Evolutionary conservation across 1,140 invertebrate genomes (phyloP).

Genomic region (Cylas formicarius): DNA sequence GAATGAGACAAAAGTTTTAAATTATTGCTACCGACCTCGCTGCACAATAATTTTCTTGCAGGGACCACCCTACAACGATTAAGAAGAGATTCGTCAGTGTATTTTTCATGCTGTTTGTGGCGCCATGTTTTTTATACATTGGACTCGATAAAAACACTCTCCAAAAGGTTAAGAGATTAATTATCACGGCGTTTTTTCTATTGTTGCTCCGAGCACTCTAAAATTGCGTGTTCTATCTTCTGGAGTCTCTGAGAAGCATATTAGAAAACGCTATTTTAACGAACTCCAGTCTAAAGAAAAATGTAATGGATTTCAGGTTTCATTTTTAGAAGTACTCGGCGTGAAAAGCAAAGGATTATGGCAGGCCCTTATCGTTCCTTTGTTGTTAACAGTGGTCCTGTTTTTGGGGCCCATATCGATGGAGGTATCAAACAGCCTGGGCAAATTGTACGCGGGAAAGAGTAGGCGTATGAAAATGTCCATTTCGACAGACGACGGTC

Average conservation of each 20-base stretch:
- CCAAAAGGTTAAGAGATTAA: constrained; percentile 50
- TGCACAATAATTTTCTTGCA: constrained; percentile 43
- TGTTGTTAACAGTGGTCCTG: constrained; percentile 74
- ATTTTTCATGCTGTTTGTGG: constrained; percentile 68
- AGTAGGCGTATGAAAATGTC: constrained; percentile 16
- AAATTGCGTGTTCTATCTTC: too few relatives aligned
- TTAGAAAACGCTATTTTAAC: too few relatives aligned
- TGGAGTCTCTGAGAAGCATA: too few relatives aligned
- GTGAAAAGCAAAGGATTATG: constrained; percentile 65
- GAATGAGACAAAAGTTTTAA: too few relatives aligned
- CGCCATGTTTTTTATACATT: constrained; percentile 67
- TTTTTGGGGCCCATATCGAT: constrained; percentile 77
- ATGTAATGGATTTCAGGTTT: constrained; percentile 44
- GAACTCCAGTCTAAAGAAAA: not conserved
- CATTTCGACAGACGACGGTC: constrained; percentile 1
- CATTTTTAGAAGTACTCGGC: constrained; percentile 68
- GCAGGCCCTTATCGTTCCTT: constrained; percentile 64
- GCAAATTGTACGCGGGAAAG: constrained; percentile 62
- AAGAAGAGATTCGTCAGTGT: constrained; percentile 83
- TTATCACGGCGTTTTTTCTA: not conserved
- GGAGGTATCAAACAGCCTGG: constrained; percentile 60
- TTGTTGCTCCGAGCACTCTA: too few relatives aligned
- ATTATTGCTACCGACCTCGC: not conserved
- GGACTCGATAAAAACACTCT: constrained; percentile 56
- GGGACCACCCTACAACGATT: constrained; percentile 82